Evolutionary conservation across 2,888 invertebrate genomes (phyloP).

Genomic region (Oligia fasciuncula): DNA sequence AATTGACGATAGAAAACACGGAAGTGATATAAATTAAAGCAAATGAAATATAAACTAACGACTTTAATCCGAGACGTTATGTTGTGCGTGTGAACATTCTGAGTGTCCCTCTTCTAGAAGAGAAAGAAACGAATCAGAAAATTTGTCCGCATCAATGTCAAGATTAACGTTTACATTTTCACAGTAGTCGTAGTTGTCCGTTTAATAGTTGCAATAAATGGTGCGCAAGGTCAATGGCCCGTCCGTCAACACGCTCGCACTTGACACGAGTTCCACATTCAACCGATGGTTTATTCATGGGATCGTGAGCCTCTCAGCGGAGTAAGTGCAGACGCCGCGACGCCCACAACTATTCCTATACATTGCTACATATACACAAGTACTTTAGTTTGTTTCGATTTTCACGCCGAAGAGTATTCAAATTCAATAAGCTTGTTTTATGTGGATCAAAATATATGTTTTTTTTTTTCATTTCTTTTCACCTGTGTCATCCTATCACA

Average conservation of each 20-base stretch:
- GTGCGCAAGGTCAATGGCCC: slow-evolving; percentile 63
- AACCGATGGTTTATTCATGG: slow-evolving; percentile 83
- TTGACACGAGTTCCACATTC: slow-evolving; percentile 84
- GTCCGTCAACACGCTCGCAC: slow-evolving; percentile 79
- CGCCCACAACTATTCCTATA: slow-evolving; percentile 58
- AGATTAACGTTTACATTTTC: not conserved
- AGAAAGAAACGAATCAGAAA: too few species aligned
- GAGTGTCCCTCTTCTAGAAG: too few species aligned
- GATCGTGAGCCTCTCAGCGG: slow-evolving; percentile 70
- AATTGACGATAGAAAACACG: too few species aligned
- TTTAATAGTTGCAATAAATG: slow-evolving; percentile 66
- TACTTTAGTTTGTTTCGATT: slow-evolving; percentile 17
- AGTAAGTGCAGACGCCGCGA: slow-evolving; percentile 69
- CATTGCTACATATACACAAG: not conserved
- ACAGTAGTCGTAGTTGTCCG: slow-evolving; percentile 36
- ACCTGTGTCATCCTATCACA: not conserved
- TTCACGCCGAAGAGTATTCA: not conserved
- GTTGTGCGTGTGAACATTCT: too few species aligned
- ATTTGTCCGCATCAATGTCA: not conserved
- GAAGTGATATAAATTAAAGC: too few species aligned
- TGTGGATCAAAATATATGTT: not conserved
- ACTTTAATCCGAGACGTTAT: too few species aligned
- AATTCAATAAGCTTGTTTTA: not conserved
- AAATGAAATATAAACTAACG: too few species aligned
- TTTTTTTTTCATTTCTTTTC: slow-evolving; percentile 6